Conservation (phyloP, 2,888 invertebrate genomes). For the Plebejus anna region DNA sequence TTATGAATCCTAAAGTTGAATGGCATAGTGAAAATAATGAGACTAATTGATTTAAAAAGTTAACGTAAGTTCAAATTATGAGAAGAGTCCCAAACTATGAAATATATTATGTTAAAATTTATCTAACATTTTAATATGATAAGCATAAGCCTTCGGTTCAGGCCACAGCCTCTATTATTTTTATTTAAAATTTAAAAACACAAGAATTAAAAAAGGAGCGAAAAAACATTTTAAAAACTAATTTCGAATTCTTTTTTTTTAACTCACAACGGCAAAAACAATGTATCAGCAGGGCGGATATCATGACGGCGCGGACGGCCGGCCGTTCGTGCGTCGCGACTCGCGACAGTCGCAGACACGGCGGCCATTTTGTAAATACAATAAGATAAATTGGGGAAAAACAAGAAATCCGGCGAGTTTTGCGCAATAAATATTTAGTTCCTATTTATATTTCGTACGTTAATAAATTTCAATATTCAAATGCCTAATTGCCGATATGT, state of each 20-base stretch:
- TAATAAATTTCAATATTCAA: too few species aligned
- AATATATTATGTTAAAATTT: too few species aligned
- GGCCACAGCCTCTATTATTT: too few species aligned
- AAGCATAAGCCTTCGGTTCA: too few species aligned
- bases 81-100: too few species aligned
- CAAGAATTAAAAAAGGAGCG: not conserved
- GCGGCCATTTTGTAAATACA: not conserved
- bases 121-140: too few species aligned
- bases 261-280: not conserved
- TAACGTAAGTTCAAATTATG: not conserved
- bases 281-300: constrained; percentile 1
- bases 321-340: not conserved
- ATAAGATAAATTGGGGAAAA: not conserved
- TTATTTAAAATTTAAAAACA: too few species aligned
- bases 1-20: not conserved
- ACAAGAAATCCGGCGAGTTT: not conserved
- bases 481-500: too few species aligned
- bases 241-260: not conserved
- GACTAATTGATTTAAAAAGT: not conserved
- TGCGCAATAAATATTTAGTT: not conserved
- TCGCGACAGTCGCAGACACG: not conserved
- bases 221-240: not conserved
- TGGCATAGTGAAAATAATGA: not conserved
- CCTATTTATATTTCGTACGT: not conserved
- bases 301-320: not conserved